Evolutionary conservation across 2,113 vertebrate genomes (phyloP).

Genomic region (Echinops telfairi): DNA sequence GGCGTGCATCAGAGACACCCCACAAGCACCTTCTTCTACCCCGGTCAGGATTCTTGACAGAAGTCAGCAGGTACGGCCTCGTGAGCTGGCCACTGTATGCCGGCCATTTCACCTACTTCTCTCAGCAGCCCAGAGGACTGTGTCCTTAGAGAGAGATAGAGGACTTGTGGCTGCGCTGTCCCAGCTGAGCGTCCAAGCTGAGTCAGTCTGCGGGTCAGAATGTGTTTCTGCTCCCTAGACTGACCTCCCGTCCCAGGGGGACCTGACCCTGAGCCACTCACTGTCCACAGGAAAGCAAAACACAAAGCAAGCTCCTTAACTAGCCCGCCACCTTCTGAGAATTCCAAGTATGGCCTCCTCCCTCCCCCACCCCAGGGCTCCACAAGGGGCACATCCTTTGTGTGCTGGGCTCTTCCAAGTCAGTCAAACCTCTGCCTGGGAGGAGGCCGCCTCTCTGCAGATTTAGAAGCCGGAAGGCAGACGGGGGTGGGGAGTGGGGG

Average conservation of each 20-base stretch:
- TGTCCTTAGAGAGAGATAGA: not conserved
- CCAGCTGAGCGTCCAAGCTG: not conserved
- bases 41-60: not conserved
- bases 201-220: not conserved
- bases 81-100: not conserved
- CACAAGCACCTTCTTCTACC: not conserved
- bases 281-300: not conserved
- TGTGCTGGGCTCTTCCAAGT: not conserved
- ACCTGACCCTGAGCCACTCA: not conserved
- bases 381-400: not conserved
- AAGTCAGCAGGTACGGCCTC: not conserved
- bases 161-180: not conserved
- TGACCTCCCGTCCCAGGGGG: not conserved
- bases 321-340: not conserved
- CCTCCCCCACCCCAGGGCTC: not conserved
- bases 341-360: not conserved
- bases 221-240: fast-evolving
- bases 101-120: not conserved
- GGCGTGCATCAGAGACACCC: fast-evolving
- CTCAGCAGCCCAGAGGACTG: not conserved
- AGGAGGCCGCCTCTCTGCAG: not conserved
- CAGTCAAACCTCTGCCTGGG: not conserved
- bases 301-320: not conserved
- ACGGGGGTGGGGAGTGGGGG: too few relatives aligned
- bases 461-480: not conserved